Evolutionary conservation across 2,797 vertebrate species (phyloP).

Genomic region (Sciurus vulgaris): DNA sequence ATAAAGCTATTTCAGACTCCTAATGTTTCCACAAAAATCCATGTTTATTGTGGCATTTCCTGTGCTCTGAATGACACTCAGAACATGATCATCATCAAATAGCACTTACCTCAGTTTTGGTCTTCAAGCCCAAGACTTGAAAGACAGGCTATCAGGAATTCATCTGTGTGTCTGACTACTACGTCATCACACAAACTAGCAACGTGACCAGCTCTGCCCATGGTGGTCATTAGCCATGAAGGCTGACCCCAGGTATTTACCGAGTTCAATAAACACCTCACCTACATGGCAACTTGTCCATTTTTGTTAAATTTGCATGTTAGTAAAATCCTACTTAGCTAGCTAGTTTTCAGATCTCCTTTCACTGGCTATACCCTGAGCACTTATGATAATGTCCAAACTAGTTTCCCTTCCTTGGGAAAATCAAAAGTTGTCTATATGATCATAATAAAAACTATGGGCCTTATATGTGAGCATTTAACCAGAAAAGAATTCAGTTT

Average conservation of each 20-base stretch:
- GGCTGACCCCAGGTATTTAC: no score
- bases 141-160: neutral
- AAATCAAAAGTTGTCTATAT: neutral
- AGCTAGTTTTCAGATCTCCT: neutral
- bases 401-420: neutral
- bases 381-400: neutral
- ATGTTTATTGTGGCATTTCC: neutral
- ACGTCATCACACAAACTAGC: neutral
- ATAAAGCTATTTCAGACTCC: neutral
- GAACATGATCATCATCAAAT: neutral
- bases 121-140: neutral
- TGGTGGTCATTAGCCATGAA: neutral
- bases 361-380: conserved; percentile 7
- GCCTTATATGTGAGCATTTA: conserved; percentile 9
- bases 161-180: neutral
- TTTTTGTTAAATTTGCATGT: conserved; percentile 12
- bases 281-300: neutral
- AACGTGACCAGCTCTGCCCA: neutral
- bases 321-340: conserved; percentile 37
- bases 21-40: neutral
- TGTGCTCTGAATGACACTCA: neutral
- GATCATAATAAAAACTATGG: conserved; percentile 17
- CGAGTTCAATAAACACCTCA: neutral
- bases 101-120: conserved; percentile 1
- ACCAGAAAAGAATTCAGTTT: conserved; percentile 18